Evolutionary conservation across 2,113 vertebrate genomes (phyloP).

Genomic region (Neogobius melanostomus): DNA sequence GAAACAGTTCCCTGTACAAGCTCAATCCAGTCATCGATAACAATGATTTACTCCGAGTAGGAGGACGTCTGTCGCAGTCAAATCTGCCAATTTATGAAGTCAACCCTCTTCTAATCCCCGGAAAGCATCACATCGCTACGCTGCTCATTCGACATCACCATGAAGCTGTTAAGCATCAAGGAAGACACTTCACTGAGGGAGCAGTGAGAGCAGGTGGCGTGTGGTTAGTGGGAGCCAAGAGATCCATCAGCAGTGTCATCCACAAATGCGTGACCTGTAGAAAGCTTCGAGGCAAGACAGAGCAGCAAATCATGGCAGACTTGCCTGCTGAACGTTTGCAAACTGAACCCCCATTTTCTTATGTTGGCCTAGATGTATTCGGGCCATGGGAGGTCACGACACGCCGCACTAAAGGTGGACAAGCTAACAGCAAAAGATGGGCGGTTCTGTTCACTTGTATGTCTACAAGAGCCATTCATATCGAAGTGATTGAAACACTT

Average conservation of each 20-base stretch:
- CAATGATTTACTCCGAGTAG: not conserved
- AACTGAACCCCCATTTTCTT: not conserved
- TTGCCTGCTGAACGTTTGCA: too few relatives aligned
- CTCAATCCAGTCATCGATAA: not conserved
- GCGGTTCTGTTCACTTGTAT: not conserved
- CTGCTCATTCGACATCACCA: constrained; percentile 14
- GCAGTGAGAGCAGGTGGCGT: too few relatives aligned
- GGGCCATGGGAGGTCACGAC: not conserved
- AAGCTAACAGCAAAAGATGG: not conserved
- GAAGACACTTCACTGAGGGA: too few relatives aligned
- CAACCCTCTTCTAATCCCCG: not conserved
- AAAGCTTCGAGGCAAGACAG: too few relatives aligned
- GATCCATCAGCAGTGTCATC: too few relatives aligned
- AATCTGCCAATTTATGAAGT: not conserved
- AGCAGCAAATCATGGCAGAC: too few relatives aligned
- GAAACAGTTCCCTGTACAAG: not conserved
- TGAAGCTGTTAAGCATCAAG: too few relatives aligned
- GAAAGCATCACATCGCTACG: constrained; percentile 7
- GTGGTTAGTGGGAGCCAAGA: too few relatives aligned
- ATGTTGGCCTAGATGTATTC: constrained; percentile 28
- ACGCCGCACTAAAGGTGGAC: not conserved
- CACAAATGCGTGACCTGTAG: too few relatives aligned
- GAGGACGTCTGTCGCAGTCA: not conserved
- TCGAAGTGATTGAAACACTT: not conserved
- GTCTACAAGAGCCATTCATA: not conserved